phyloP scores from a whole-genome alignment of 1,140 invertebrate genomes.

The Aphis craccivora region DNA sequence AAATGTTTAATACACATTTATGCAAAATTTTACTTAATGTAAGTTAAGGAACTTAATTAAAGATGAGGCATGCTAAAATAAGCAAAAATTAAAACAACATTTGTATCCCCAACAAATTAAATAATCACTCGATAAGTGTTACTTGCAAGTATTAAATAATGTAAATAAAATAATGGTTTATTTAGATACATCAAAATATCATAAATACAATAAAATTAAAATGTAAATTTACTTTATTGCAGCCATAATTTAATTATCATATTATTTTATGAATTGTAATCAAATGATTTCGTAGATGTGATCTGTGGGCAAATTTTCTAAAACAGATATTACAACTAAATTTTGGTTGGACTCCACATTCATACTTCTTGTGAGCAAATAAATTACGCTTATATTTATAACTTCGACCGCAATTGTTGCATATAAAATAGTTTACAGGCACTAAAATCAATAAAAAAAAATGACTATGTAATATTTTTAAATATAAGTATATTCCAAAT shows the following conservation, averaged over 20 bases:
- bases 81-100: neutral
- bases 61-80: neutral
- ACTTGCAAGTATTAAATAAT: neutral
- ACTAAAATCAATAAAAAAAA: conserved; percentile 43
- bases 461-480: neutral
- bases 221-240: neutral
- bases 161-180: neutral
- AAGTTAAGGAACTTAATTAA: neutral
- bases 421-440: conserved; percentile 2
- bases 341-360: conserved; percentile 62
- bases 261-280: conserved; percentile 63
- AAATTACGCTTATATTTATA: conserved; percentile 59
- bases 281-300: conserved; percentile 34
- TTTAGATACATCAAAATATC: neutral
- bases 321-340: conserved; percentile 61
- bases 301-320: conserved; percentile 54
- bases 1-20: neutral
- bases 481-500: neutral
- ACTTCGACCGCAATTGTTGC: conserved; percentile 52
- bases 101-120: neutral
- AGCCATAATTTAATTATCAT: conserved; percentile 50
- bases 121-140: neutral
- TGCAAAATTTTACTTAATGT: neutral
- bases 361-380: conserved; percentile 60
- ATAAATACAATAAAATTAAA: neutral